Evolutionary conservation across 2,113 vertebrate genomes (phyloP), one percentile per base, ranked within the genome.

Genomic region (Perca flavescens): DNA sequence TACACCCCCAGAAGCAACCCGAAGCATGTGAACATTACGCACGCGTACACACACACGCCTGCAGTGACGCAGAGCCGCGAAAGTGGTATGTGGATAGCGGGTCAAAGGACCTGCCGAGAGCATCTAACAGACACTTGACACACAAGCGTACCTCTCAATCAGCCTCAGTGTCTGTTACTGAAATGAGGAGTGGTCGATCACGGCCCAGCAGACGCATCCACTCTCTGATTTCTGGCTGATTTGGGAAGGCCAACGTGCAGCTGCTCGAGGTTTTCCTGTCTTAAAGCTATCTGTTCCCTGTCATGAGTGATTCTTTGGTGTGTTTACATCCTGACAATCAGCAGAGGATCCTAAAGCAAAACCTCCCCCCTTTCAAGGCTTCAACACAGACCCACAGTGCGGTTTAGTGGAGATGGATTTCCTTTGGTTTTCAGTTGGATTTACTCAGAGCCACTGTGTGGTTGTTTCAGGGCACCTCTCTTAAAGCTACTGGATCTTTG

Each of bases 401-500:
- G 36, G 19, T 83, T 83, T 36, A n/a, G 46, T 61, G 69, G 49
- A 15, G 56, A 60, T 82, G 56, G 46, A 52, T 90, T 79, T 66
- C 90, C 86, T 91, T 90, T 93, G 89, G 88, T 86, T 75, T 91
- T 86, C 60, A 63, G 67, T 49, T 76, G 72, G 84, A 64, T 82
- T 68, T 19, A 65, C 56, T 62, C 52, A 84, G 43, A 79, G 66
- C 80, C 62, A 72, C 63, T 28, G 2, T 67, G 64, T 83, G 66
- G 57, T 83, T 66, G 72, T 73, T 77, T 74, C 47, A 53, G 52
- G 68, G 46, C 52, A 78, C 64, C 31, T 58, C 22, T 63, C 49
- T 65, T 78, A 52, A 85, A 91, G 81, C 88, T 85, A 82, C 66
- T 77, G 36, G 53, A 87, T 91, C 90, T 91, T 93, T 93, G 90